Evolutionary conservation across 2,888 invertebrate genomes (phyloP).

Genomic region (Cataglyphis albicans): DNA sequence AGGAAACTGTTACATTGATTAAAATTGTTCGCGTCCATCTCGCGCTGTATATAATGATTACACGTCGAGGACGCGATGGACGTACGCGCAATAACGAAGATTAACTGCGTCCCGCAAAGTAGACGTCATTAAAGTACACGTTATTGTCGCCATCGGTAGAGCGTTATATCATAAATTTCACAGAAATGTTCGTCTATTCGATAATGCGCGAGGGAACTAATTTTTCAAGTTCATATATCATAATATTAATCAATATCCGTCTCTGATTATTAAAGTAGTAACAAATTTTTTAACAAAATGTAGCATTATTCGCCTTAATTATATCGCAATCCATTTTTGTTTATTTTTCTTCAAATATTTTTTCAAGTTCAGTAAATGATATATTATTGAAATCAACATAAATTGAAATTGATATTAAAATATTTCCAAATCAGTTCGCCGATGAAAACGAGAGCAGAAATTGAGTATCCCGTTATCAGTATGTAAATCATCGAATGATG

Average conservation of each 20-base stretch:
- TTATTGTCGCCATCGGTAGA: slow-evolving; percentile 30
- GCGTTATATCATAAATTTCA: not conserved
- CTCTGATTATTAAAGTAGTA: not conserved
- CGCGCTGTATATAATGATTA: slow-evolving; percentile 55
- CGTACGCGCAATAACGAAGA: slow-evolving; percentile 47
- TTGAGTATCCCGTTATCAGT: not conserved
- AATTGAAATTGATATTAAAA: not conserved
- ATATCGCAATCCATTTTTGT: not conserved
- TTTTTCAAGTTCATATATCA: slow-evolving; percentile 22
- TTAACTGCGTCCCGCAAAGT: slow-evolving; percentile 32
- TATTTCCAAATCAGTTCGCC: slow-evolving; percentile 27
- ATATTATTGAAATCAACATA: not conserved
- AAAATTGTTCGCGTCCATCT: slow-evolving; percentile 48
- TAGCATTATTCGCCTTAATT: not conserved
- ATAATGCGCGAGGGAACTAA: slow-evolving; percentile 14
- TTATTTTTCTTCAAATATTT: not conserved
- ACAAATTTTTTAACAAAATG: not conserved
- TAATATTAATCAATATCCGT: not conserved
- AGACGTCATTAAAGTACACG: slow-evolving; percentile 40
- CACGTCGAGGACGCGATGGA: slow-evolving; percentile 38
- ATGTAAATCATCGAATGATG: not conserved
- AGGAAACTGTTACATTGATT: slow-evolving; percentile 60
- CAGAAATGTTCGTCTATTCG: not conserved
- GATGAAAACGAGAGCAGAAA: slow-evolving; percentile 20
- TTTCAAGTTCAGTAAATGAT: not conserved